Base-by-base conservation (phyloP, 2,888 invertebrate species). In the Drosophila rubida region DNA sequence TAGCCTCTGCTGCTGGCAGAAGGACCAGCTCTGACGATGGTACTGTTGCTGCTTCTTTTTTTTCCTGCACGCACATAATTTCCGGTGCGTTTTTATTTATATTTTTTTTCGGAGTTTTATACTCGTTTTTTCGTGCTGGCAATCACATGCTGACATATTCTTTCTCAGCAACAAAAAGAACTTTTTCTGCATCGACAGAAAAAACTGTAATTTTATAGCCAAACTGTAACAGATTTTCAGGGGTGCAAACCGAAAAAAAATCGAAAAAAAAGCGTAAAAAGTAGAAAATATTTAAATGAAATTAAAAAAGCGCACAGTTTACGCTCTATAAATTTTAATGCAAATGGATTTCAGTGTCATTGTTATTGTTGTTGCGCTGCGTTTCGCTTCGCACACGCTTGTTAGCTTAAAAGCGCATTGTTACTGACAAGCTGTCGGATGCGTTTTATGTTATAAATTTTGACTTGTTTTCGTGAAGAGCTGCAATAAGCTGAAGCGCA, bases 311-410 rank as follows among this genome's bases (percentile, higher is more conserved):
- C 76, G 79, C 81, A 80, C 73, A 69, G 80, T 77, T 84, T 75
- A 86, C 81, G 87, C 89, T 87, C 88, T 89, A 90, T 90, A 90
- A 90, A 90, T 90, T 90, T 89, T 82, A 90, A 90, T 88, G 88
- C 69, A 89, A 89, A 90, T 90, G 81, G 86, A 73, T 87, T 80
- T 77, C 42, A 46, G 32, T 72, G 53, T 60, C 63, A n/a, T 50
- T 51, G 27, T 39, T 42, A 2, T 49, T 59, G 41, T 37, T 48
- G 71, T 66, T 66, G 66, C 35, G 5, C 25, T 57, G 62, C 59
- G 60, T 70, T 78, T 69, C 80, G 78, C 66, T 74, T 78, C 66
- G 78, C 80, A 78, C 61, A 80, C 81, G 81, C 83, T 83, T 78
- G 84, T 84, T 82, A 78, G 81, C 84, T 74, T 75, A 83, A 83